phyloP scores from a whole-genome alignment of 2,888 invertebrate genomes.

The Nineta flava region DNA sequence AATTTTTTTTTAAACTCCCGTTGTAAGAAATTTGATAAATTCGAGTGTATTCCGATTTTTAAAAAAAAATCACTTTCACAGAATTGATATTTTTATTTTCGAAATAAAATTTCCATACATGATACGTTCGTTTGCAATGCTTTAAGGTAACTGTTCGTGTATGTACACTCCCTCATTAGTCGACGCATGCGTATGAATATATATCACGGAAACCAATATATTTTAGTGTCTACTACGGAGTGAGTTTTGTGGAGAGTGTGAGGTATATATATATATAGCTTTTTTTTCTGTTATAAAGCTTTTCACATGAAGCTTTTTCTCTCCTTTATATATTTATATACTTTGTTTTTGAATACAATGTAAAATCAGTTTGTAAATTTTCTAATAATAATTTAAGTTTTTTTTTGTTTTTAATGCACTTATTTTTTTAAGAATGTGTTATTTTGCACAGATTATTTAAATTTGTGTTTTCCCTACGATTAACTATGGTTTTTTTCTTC shows the following conservation, averaged over 20 bases:
- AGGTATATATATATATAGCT: neutral
- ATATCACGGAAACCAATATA: constrained; percentile 3
- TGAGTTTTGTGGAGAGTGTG: neutral
- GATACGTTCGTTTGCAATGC: neutral
- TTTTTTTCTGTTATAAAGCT: neutral
- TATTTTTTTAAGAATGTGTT: too few species aligned
- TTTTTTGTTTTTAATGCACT: too few species aligned
- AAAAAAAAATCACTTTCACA: neutral
- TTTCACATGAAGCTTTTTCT: neutral
- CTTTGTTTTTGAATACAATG: neutral
- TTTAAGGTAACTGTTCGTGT: constrained; percentile 1
- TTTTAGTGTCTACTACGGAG: neutral
- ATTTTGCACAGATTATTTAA: too few species aligned
- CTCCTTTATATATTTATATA: neutral
- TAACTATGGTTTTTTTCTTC: neutral
- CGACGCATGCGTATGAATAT: neutral
- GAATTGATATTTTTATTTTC: neutral
- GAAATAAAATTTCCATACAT: neutral
- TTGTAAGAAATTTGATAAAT: too few species aligned
- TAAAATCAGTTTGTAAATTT: neutral
- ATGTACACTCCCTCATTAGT: constrained; percentile 2
- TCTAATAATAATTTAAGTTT: too few species aligned
- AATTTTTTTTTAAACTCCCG: neutral
- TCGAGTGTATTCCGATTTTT: too few species aligned
- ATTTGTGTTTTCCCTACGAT: neutral